Evolutionary conservation across 1,140 invertebrate species (phyloP), one percentile per base, ranked within the genome.

Genomic region (Halictus rubicundus): DNA sequence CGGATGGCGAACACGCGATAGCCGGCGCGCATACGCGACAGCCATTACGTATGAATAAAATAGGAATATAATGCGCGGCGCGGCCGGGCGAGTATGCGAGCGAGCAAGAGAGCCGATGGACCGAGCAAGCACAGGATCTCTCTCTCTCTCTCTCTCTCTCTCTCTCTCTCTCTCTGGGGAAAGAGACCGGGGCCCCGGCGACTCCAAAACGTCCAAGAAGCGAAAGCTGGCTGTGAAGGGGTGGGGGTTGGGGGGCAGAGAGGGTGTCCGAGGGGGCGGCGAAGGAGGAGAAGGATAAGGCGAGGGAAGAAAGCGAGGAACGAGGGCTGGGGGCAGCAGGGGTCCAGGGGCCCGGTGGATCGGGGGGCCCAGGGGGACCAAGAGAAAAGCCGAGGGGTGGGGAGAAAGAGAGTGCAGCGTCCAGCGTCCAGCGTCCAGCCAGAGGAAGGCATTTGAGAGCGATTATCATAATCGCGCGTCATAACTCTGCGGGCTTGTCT

Each of bases 391-490:
- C 54, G 21, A 68, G 61, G 63, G 70, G 79, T 39, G 27, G 75
- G 68, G 72, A 66, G 74, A 68, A 70, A 54, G 68, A 83, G 65
- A 75, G 80, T 66, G 77, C 70, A 82, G 76, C 49, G 78, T 66
- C 32, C 70, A 82, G 76, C 49, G 78, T 66, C 32, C 70, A 82
- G 76, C 49, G 78, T 66, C 32, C 66, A 83, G 69, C 59, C 61
- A 85, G 80, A 83, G 74, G 73, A 82, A 88, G 87, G 88, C 78
- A 89, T 88, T 87, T 82, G 88, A 85, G 88, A 87, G 83, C 91
- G 91, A 92, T 92, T 92, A 92, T 92, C 90, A 92, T 92, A 92
- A 92, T 92, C 91, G 89, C 90, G 90, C 91, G 88, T 92, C 91
- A 91, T 92, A 92, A 92, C 91, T 92, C 90, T 90, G 88, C 84